Conservation (phyloP, 2,113 vertebrate species). For the Spilogale gracilis region DNA sequence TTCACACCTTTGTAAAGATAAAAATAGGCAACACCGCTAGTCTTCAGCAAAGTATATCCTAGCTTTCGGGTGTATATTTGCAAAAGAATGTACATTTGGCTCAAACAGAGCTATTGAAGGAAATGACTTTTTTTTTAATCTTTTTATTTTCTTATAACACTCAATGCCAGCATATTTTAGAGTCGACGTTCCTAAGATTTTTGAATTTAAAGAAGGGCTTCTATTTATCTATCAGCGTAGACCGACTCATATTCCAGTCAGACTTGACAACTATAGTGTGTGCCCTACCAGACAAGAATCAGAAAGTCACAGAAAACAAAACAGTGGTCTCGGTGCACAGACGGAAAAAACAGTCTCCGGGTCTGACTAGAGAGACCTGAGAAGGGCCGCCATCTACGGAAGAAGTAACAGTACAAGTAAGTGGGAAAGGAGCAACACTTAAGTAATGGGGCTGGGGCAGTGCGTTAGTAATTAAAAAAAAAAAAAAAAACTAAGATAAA, state of each 20-base stretch:
- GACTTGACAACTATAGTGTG: not conserved
- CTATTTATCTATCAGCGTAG: not conserved
- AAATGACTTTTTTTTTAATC: slow-evolving; percentile 2
- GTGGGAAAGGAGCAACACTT: not conserved
- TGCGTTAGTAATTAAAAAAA: not conserved
- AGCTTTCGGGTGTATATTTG: slow-evolving; percentile 4
- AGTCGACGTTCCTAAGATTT: not conserved
- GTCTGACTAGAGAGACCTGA: not conserved
- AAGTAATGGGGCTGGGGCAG: not conserved
- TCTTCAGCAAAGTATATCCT: not conserved
- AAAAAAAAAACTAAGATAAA: not conserved
- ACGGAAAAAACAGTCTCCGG: not conserved
- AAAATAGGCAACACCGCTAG: not conserved
- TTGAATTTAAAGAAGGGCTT: slow-evolving; percentile 36
- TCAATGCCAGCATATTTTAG: slow-evolving; percentile 1
- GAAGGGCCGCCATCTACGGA: not conserved
- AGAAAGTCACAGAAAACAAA: not conserved
- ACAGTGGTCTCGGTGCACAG: not conserved
- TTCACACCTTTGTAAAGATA: slow-evolving; percentile 31
- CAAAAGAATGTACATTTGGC: slow-evolving; percentile 41
- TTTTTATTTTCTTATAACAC: slow-evolving; percentile 47
- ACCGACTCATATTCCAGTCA: slow-evolving; percentile 22
- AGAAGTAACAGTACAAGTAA: not conserved
- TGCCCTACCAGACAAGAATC: slow-evolving; percentile 1
- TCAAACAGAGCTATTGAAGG: slow-evolving; percentile 13